phyloP scores from a whole-genome alignment of 2,797 vertebrate genomes.

The Bovichtus variegatus region DNA sequence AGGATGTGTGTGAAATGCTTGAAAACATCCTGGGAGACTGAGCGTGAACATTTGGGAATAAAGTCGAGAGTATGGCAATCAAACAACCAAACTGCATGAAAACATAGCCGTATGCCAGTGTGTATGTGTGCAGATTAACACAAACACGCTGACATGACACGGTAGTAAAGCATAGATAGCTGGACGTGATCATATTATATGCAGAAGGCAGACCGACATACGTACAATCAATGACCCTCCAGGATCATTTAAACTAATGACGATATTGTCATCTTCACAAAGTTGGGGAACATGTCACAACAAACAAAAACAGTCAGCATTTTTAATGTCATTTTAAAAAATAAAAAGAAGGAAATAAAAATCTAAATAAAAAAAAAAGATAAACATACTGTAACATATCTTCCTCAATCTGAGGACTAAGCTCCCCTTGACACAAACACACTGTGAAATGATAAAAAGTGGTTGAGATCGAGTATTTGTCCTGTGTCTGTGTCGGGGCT shows the following conservation, averaged over 20 bases:
- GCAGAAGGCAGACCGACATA: slow-evolving; percentile 66
- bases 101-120: slow-evolving; percentile 26
- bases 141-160: slow-evolving; percentile 28
- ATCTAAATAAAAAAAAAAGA: slow-evolving; percentile 60
- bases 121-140: slow-evolving; percentile 34
- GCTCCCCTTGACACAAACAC: slow-evolving; percentile 75
- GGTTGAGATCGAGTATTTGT: slow-evolving; percentile 52
- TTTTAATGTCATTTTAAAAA: slow-evolving; percentile 54
- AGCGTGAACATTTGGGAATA: slow-evolving; percentile 19
- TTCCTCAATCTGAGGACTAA: slow-evolving; percentile 87
- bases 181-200: slow-evolving; percentile 61
- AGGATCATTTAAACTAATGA: slow-evolving; percentile 41
- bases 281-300: slow-evolving; percentile 59
- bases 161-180: slow-evolving; percentile 55
- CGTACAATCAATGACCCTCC: slow-evolving; percentile 58
- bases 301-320: slow-evolving; percentile 44
- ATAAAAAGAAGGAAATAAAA: slow-evolving; percentile 51
- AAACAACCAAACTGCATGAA: slow-evolving; percentile 39
- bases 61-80: slow-evolving; percentile 23
- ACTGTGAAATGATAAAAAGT: slow-evolving; percentile 55
- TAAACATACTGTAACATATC: slow-evolving; percentile 69
- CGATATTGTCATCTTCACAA: slow-evolving; percentile 44
- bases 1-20: slow-evolving; percentile 23
- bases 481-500: slow-evolving; percentile 69
- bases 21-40: slow-evolving; percentile 18